phyloP scores from a whole-genome alignment of 2,888 invertebrate genomes.

The Sepioteuthis lessoniana region DNA sequence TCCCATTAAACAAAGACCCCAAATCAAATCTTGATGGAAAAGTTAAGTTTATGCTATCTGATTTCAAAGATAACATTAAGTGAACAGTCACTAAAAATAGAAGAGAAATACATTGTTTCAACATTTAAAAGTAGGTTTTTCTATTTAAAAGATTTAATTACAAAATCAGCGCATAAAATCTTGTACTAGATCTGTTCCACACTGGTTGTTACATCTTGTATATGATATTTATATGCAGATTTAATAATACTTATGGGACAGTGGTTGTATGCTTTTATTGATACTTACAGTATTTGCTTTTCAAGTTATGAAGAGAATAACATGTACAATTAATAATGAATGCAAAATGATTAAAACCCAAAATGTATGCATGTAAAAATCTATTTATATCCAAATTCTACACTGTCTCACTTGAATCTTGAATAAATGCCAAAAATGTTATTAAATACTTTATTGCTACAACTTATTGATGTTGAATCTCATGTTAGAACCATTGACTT shows the following conservation, averaged over 20 bases:
- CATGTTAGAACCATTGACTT: slow-evolving; percentile 20
- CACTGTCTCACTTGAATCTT: neutral
- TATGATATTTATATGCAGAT: too few species aligned
- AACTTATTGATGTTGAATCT: neutral
- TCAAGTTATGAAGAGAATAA: neutral
- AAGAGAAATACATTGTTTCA: too few species aligned
- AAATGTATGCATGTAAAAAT: neutral
- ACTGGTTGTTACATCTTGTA: too few species aligned
- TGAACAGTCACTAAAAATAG: too few species aligned
- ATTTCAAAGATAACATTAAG: too few species aligned
- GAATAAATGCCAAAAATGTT: neutral
- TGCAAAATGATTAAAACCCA: slow-evolving; percentile 33
- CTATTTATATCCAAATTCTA: neutral
- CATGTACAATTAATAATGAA: neutral
- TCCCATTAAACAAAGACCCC: too few species aligned
- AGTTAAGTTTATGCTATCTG: too few species aligned
- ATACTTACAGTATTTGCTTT: neutral
- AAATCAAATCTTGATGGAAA: too few species aligned
- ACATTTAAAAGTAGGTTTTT: too few species aligned
- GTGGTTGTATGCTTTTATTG: too few species aligned
- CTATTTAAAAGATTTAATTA: too few species aligned
- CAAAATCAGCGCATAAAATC: neutral
- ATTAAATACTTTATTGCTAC: neutral
- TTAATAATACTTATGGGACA: too few species aligned
- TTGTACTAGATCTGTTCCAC: neutral